Evolutionary conservation across 1,140 invertebrate species (phyloP).

Genomic region (Samia ricini): DNA sequence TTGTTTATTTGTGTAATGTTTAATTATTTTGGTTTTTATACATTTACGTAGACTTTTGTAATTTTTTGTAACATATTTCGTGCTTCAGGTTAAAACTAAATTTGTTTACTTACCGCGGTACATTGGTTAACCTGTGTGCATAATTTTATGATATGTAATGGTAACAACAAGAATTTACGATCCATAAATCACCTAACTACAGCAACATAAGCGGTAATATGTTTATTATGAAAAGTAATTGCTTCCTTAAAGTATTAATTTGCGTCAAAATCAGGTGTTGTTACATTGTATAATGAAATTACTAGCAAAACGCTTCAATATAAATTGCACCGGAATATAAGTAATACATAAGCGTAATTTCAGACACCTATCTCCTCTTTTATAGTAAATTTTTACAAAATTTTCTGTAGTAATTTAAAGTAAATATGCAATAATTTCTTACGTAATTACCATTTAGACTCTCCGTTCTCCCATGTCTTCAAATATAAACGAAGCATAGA

Average conservation of each 20-base stretch:
- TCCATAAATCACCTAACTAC: constrained; percentile 17
- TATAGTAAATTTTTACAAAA: too few relatives aligned
- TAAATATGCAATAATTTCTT: too few relatives aligned
- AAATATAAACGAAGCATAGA: too few relatives aligned
- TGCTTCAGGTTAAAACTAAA: too few relatives aligned
- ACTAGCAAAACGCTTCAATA: neutral
- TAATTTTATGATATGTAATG: constrained; percentile 19
- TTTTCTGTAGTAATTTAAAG: too few relatives aligned
- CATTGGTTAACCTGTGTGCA: constrained; percentile 14
- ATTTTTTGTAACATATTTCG: neutral
- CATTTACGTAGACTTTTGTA: neutral
- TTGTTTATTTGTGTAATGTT: neutral
- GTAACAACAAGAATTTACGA: constrained; percentile 22
- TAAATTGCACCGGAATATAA: neutral
- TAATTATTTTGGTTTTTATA: neutral
- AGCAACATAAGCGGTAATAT: constrained; percentile 5
- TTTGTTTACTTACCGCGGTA: neutral
- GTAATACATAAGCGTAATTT: too few relatives aligned
- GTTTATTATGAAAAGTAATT: constrained; percentile 8
- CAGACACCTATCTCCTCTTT: too few relatives aligned
- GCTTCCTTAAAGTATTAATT: constrained; percentile 10
- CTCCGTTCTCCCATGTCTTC: too few relatives aligned
- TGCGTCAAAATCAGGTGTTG: neutral
- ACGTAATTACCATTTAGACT: too few relatives aligned
- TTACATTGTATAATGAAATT: neutral